Evolutionary conservation across 2,113 vertebrate genomes (phyloP).

Genomic region (crab-eating macaque (Macaca fascicularis)): DNA sequence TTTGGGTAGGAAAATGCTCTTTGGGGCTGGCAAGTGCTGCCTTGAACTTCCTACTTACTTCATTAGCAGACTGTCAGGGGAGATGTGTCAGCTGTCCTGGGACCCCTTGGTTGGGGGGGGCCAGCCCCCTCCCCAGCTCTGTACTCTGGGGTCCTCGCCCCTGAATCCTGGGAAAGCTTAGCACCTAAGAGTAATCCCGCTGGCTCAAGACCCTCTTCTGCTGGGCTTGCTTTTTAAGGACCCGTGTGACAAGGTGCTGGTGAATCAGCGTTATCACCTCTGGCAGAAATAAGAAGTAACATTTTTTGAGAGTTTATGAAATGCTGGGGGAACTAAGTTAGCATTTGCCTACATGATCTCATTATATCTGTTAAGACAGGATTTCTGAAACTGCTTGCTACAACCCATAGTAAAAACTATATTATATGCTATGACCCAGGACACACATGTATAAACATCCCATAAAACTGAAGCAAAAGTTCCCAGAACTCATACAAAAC

Average conservation of each 20-base stretch:
- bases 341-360: background rate
- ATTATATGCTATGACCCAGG: background rate
- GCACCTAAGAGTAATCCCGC: background rate
- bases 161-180: background rate
- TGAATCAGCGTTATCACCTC: background rate
- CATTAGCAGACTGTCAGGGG: slow-evolving; percentile 29
- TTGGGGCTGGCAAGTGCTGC: slow-evolving; percentile 62
- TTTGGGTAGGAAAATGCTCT: slow-evolving; percentile 83
- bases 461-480: background rate
- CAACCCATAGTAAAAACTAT: background rate
- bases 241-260: background rate
- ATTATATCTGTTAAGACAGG: background rate
- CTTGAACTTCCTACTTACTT: slow-evolving; percentile 41
- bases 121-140: background rate
- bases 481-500: background rate
- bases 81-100: background rate
- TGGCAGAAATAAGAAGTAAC: background rate
- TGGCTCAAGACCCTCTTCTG: background rate
- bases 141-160: background rate
- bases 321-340: background rate
- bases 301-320: background rate
- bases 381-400: background rate
- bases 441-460: too few relatives aligned
- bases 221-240: background rate
- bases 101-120: background rate